Base-by-base conservation (phyloP, 2,888 invertebrate species). In the Colletes collaris region DNA sequence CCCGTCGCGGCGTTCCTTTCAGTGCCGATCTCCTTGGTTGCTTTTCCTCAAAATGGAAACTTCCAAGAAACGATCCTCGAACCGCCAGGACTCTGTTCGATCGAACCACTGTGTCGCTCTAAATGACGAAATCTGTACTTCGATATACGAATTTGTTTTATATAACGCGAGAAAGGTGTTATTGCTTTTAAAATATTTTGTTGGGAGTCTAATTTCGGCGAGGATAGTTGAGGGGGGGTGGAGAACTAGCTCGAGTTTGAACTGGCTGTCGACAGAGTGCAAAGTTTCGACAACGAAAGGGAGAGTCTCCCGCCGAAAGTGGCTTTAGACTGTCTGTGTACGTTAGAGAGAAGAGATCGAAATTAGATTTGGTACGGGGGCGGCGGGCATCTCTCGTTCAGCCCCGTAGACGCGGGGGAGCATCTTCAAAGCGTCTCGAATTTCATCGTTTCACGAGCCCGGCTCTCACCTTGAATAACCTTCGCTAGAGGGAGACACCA, bases 281-380 rank as follows among this genome's bases (percentile, higher is more conserved):
- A 63, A 81, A 80, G 69, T 81, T 75, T 67, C 70, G 63, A 58
- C 66, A 44, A 8, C 52, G 40, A 58, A 73, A 76, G 73, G 80
- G 69, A 65, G 60, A 70, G 60, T 72, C 63, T 71, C 56, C 46
- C 63, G 67, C 10, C 8, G 79, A 79, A 68, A 69, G 73, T 78
- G 78, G 73, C 62, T 81, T 80, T 76, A 80, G 81, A 80, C 59
- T 49, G 46, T 11, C 37, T 44, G 59, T 8, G 44, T 46, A 10
- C 8, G 44, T 46, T 46, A 56, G 50, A 76, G 83, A 59, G 83
- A 71, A 78, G 83, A 83, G 84, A 78, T 83, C 75, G 83, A 73
- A 84, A 84, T 84, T 84, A 83, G 84, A 84, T 84, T 84, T 83
- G 77, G 37, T 59, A 66, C 66, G 62, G 68, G 27, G 69, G 53